phyloP scores from a whole-genome alignment of 2,888 invertebrate genomes.

The Dryobota labecula region DNA sequence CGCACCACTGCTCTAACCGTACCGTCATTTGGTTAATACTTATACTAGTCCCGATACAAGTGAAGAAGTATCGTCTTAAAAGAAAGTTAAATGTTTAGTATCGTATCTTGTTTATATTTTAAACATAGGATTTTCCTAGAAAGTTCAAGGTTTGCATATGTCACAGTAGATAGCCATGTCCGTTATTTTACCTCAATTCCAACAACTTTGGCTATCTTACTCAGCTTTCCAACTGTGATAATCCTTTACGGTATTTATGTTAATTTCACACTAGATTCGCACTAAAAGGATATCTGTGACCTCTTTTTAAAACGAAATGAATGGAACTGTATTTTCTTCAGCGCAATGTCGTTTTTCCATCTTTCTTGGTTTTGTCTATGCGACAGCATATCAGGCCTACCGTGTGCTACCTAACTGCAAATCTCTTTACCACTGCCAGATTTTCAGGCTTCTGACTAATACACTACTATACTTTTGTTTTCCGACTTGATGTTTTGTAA shows the following conservation, averaged over 20 bases:
- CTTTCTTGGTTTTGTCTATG: not conserved
- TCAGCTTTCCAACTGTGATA: conserved; percentile 55
- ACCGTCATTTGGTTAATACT: not conserved
- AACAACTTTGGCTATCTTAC: conserved; percentile 50
- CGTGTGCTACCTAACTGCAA: not conserved
- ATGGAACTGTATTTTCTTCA: not conserved
- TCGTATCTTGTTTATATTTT: not conserved
- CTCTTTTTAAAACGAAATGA: conserved; percentile 3
- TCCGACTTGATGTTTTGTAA: not conserved
- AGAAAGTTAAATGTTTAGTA: not conserved
- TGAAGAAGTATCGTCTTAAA: not conserved
- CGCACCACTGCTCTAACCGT: too few relatives aligned
- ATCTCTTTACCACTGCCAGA: not conserved
- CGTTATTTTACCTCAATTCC: conserved; percentile 54
- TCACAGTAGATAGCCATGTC: conserved; percentile 25
- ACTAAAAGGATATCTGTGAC: conserved; percentile 9
- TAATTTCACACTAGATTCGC: conserved; percentile 43
- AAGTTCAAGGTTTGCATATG: conserved; percentile 34
- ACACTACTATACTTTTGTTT: not conserved
- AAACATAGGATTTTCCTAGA: conserved; percentile 45
- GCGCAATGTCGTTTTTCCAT: too few relatives aligned
- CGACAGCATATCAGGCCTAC: too few relatives aligned
- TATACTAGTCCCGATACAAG: not conserved
- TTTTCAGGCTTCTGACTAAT: not conserved
- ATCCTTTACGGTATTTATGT: conserved; percentile 47